Base-by-base conservation (phyloP, 2,888 invertebrate genomes). In the Lordiphosa andalusiaca region DNA sequence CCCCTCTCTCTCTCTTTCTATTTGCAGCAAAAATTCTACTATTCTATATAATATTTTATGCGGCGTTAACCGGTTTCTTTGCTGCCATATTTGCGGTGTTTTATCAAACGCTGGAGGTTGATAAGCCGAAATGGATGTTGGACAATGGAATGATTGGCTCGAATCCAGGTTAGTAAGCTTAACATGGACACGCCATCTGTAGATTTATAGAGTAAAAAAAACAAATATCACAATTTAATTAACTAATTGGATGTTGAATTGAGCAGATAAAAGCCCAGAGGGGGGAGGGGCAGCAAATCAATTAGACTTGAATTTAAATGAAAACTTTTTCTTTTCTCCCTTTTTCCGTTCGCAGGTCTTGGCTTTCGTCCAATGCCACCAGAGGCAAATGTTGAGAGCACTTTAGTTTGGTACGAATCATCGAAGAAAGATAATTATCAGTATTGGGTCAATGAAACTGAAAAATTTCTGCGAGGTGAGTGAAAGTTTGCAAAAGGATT, bases 321-420 rank as follows among this genome's bases (percentile, higher is more conserved):
- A 4, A 37, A 38, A 53, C 52, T 53, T 23, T 44, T 57, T 58
- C 36, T 21, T 54, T 54, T 52, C 46, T 47, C 9, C 41, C 23
- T 7, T 35, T 35, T 69, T 10, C 48, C 60, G 60, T 56, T 84
- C 87, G 12, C 90, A 96, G 97, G 98, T 87, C 93, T 99, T 86
- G 98, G 98, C 73, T 99, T 98, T 91, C 93, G 98, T 88, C 99
- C 99, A 68, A 96, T 97, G 95, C 97, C 96, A 72, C 94, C 97
- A 80, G 95, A 95, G 84, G 93, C 93, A 61, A 97, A 96, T 89
- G 96, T 97, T 78, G 98, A 98, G 89, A 98, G 98, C 89, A 98
- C 98, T 69, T 93, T 99, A 85, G 95, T 99, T 90, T 96, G 97
- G 94, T 98, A 97, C 92, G 95, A 94, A 72, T 77, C 88, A 77